phyloP scores from a whole-genome alignment of 2,888 invertebrate genomes.

The Thymelicus lineola region DNA sequence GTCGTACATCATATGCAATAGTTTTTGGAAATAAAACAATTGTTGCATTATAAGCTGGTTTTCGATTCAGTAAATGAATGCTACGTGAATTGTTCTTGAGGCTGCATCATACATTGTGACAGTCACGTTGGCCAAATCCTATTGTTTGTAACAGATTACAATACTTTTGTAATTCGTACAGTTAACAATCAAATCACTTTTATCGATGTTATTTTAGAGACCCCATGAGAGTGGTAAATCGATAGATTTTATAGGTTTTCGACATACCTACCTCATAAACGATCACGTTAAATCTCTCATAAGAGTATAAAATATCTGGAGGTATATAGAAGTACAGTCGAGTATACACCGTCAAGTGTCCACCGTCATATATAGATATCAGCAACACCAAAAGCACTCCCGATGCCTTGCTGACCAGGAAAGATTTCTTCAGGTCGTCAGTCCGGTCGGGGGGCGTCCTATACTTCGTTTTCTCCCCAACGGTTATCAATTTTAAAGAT shows the following conservation, averaged over 20 bases:
- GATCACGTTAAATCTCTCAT: no score
- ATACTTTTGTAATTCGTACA: background rate
- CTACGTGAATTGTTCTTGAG: conserved; percentile 39
- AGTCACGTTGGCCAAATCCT: conserved; percentile 28
- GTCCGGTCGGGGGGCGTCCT: no score
- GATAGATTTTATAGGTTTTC: background rate
- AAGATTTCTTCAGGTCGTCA: no score
- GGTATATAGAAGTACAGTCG: no score
- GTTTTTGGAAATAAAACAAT: conserved; percentile 48
- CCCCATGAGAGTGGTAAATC: background rate
- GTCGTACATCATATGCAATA: conserved; percentile 20
- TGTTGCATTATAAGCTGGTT: conserved; percentile 33
- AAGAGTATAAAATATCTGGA: no score
- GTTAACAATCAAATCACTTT: background rate
- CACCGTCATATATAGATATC: no score
- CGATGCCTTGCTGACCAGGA: no score
- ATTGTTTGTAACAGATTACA: conserved; percentile 14
- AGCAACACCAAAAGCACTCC: no score
- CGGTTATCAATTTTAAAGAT: no score
- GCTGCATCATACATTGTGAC: conserved; percentile 12
- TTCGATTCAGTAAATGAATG: conserved; percentile 33
- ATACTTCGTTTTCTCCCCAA: no score
- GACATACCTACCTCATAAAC: background rate
- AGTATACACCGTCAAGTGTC: no score
- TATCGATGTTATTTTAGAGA: background rate